Evolutionary conservation across 2,888 invertebrate genomes (phyloP).

Genomic region (Rhagonycha lutea): DNA sequence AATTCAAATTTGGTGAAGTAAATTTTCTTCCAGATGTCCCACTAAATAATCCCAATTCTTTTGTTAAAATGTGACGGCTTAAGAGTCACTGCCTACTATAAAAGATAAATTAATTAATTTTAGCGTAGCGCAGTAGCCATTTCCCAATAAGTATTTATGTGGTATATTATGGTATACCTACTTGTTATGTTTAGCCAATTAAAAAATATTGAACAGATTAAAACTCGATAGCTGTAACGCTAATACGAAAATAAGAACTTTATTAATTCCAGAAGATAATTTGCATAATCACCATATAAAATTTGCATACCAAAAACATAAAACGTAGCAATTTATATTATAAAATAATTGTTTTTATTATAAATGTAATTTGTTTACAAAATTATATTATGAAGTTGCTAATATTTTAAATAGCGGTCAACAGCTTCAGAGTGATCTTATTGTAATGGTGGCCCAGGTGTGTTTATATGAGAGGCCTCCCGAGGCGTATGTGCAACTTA

Average conservation of each 20-base stretch:
- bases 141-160: neutral
- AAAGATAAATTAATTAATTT: neutral
- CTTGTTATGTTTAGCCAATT: neutral
- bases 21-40: too few relatives aligned
- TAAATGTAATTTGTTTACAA: neutral
- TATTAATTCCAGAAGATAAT: neutral
- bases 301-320: neutral
- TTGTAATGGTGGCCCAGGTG: constrained; percentile 33
- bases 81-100: neutral
- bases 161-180: neutral
- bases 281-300: neutral
- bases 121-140: neutral
- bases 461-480: constrained; percentile 33
- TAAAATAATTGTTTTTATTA: neutral
- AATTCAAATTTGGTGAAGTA: too few relatives aligned
- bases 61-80: neutral
- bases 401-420: neutral
- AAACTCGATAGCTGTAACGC: neutral
- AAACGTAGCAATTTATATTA: neutral
- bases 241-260: neutral
- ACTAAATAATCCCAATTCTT: too few relatives aligned
- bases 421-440: neutral
- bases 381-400: neutral
- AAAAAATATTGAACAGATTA: neutral
- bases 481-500: constrained; percentile 36